Conservation (phyloP, 2,113 vertebrate genomes). For the Daphoenositta chrysoptera region DNA sequence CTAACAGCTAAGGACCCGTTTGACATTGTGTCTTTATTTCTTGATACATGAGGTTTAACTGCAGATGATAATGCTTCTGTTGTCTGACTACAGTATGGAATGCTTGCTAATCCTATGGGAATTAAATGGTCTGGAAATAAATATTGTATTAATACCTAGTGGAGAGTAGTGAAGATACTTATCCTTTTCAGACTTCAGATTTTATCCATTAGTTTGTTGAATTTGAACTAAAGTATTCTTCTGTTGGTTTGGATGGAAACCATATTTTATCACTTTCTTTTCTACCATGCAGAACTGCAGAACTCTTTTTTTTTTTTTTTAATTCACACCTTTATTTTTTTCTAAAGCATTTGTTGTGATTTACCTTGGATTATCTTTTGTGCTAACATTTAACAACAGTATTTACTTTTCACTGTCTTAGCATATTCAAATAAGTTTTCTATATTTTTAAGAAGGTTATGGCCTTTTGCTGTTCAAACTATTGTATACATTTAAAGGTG, state of each 20-base stretch:
- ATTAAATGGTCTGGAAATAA: neutral
- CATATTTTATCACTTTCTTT: neutral
- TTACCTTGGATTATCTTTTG: neutral
- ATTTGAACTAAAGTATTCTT: neutral
- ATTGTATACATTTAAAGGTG: neutral
- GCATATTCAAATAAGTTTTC: neutral
- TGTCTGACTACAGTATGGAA: neutral
- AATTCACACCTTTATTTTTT: neutral
- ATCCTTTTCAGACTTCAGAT: neutral
- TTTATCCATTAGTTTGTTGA: neutral
- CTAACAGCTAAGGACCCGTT: neutral
- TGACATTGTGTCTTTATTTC: neutral
- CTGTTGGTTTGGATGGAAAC: neutral
- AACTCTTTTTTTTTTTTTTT: neutral
- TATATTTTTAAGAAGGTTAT: neutral
- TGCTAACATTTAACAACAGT: neutral
- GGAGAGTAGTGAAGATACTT: neutral
- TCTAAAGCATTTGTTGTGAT: neutral
- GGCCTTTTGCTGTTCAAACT: neutral
- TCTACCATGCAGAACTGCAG: neutral
- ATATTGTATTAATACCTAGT: neutral
- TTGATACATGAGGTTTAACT: neutral
- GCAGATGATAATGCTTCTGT: neutral
- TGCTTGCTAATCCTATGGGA: neutral
- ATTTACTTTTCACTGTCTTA: neutral